Evolutionary conservation across 2,888 invertebrate species (phyloP).

Genomic region (Torymus auratus): DNA sequence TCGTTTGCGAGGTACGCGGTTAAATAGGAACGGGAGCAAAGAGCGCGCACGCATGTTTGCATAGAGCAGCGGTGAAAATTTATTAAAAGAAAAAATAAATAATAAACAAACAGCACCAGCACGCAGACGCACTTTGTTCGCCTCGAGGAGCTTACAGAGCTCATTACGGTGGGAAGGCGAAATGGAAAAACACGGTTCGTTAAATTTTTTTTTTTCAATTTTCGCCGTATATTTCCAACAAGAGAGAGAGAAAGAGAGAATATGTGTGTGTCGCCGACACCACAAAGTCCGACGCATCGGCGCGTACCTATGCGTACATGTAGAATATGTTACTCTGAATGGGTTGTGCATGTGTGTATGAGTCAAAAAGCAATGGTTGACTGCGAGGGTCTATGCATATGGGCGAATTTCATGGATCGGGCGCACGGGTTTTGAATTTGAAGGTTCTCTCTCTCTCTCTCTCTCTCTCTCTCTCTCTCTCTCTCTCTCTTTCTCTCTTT

Average conservation of each 20-base stretch:
- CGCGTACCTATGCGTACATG: not conserved
- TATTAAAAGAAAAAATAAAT: constrained; percentile 11
- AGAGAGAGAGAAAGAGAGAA: not conserved
- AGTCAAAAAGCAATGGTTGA: not conserved
- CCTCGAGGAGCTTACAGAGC: not conserved
- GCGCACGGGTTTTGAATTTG: constrained; percentile 14
- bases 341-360: too few relatives aligned
- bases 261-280: too few relatives aligned
- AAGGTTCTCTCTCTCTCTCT: not conserved
- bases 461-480: not conserved
- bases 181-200: not conserved
- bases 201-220: not conserved
- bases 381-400: constrained; percentile 15
- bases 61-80: not conserved
- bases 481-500: too few relatives aligned
- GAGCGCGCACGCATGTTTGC: not conserved
- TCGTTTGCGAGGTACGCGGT: too few relatives aligned
- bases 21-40: too few relatives aligned
- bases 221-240: not conserved
- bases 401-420: constrained; percentile 11
- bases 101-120: not conserved
- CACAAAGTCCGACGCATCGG: not conserved
- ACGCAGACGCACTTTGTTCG: constrained; percentile 6
- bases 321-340: not conserved
- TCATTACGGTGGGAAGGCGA: constrained; percentile 5